Conservation (phyloP, 1,140 invertebrate species). For the Leguminivora glycinivorella region DNA sequence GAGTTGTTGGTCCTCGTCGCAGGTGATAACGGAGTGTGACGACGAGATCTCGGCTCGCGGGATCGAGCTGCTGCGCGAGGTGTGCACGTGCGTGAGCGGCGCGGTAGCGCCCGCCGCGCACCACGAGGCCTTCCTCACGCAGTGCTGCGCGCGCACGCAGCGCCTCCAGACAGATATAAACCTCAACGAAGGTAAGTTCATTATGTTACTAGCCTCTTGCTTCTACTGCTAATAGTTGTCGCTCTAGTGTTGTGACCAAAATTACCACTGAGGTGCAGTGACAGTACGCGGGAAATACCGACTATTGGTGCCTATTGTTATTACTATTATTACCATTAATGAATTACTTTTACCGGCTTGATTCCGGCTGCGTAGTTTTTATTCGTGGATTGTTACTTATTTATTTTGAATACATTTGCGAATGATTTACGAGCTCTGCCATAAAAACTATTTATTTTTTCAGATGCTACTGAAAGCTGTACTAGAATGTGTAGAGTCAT, state of each 20-base stretch:
- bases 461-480: conserved; percentile 74
- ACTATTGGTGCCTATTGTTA: too few species aligned
- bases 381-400: not conserved
- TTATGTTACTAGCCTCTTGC: not conserved
- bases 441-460: conserved; percentile 39
- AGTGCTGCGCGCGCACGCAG: conserved; percentile 93
- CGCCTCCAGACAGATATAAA: conserved; percentile 80
- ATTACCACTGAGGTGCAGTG: too few species aligned
- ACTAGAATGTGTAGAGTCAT: conserved; percentile 94
- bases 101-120: conserved; percentile 90
- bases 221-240: too few species aligned
- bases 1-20: not conserved
- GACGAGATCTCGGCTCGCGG: conserved; percentile 96
- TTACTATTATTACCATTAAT: too few species aligned
- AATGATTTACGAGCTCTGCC: not conserved
- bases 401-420: not conserved
- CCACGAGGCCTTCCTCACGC: conserved; percentile 94
- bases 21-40: conserved; percentile 92
- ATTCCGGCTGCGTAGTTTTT: too few species aligned
- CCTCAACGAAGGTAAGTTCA: conserved; percentile 39
- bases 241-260: too few species aligned
- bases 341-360: too few species aligned
- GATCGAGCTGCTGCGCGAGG: conserved; percentile 94
- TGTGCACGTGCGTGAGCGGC: conserved; percentile 95
- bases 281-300: too few species aligned